Base-by-base conservation (phyloP, 2,888 invertebrate genomes). In the Noctua pronuba region DNA sequence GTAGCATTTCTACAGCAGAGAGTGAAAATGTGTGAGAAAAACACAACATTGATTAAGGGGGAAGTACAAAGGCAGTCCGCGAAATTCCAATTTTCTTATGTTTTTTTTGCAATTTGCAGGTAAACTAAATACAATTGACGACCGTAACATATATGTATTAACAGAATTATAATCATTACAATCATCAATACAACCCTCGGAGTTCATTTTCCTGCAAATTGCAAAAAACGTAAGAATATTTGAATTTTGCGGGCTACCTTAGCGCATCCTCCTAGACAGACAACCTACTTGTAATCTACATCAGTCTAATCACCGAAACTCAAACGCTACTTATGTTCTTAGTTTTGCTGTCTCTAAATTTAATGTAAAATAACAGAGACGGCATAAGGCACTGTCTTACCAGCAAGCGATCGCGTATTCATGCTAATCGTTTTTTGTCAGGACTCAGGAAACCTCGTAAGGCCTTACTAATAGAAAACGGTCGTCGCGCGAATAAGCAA, bases 211-310 rank as follows among this genome's bases (percentile, higher is more conserved):
- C 55, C 55, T 55, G 13, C 13, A 28, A 28, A 58, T 28, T 28
- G 2, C 28, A 28, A 28, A 6, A 58, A 16, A 16, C 16, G 16
- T 58, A 58, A 60, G 31, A 31, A 18, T 8, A 18, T 31, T 60
- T 60, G 31, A 31, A 60, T 31, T 31, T 60, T 3, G 58, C 18
- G 31, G 8, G 60, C 8, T 60, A 60, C 31, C 58, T 18, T 18
- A 31, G 31, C 18, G 1, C 18, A 31, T 60, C 18, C 2, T 31
- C 60, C 31, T 60, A 35, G 35, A 35, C 8, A 18, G 35, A 60
- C 73, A 81, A 68, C 64, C 68, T 83, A 79, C 46, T 76, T 67
- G 66, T 85, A 71, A 85, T 87, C 89, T 86, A 88, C 49, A 77
- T 75, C 80, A 84, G 83, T 88, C 80, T 83, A 83, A 82, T 52